These are phyloP conservation scores for Ginglymostoma cirratum DNA, from an alignment of 2,113 vertebrate genomes.

Conservation along the genomic window DNA sequence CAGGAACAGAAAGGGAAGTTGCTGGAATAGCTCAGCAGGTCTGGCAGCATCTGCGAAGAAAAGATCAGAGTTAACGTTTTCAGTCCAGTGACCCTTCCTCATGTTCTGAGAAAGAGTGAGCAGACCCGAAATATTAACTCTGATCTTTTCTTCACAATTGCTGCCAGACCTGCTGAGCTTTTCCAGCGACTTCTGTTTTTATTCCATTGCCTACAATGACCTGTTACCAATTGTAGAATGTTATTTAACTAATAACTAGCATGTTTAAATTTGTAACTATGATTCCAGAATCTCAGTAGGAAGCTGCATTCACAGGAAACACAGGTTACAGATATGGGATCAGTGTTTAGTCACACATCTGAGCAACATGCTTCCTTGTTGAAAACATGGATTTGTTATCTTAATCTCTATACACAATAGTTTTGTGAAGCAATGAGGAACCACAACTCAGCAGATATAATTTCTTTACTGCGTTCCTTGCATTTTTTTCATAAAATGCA, in stretches of 20 bases:
- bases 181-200: too few species aligned
- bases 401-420: not conserved
- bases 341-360: not conserved
- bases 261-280: not conserved
- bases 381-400: not conserved
- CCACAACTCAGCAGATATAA: not conserved
- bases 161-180: too few species aligned
- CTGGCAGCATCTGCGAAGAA: too few species aligned
- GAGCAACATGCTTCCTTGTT: not conserved
- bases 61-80: too few species aligned
- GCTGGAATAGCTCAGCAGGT: too few species aligned
- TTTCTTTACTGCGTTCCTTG: not conserved
- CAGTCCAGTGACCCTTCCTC: too few species aligned
- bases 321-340: not conserved
- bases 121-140: too few species aligned
- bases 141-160: too few species aligned
- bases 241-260: not conserved
- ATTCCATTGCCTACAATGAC: too few species aligned
- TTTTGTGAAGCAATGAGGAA: not conserved
- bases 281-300: not conserved
- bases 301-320: not conserved
- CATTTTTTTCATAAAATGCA: not conserved
- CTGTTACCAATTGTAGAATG: too few species aligned
- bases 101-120: too few species aligned
- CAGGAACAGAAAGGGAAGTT: too few species aligned